Evolutionary conservation across 2,888 invertebrate species (phyloP).

Genomic region (Tenodera sinensis): DNA sequence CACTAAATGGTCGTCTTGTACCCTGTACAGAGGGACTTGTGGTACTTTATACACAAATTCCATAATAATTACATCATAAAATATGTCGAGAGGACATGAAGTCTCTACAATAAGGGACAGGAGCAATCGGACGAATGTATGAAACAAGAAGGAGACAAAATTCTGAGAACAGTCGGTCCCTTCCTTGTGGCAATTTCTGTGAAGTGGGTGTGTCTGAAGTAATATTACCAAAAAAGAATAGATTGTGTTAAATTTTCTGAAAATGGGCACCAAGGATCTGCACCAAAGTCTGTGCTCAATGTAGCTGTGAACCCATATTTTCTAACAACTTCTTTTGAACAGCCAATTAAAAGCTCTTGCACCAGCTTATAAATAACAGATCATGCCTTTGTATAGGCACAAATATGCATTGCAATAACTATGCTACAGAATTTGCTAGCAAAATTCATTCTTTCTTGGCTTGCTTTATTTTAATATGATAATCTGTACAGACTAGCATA

Average conservation of each 20-base stretch:
- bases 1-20: neutral
- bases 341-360: neutral
- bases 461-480: neutral
- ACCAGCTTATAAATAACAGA: neutral
- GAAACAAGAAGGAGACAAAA: neutral
- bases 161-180: neutral
- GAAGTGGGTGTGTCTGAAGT: neutral
- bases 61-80: neutral
- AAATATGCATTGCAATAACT: neutral
- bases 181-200: neutral
- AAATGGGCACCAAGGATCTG: neutral
- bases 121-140: neutral
- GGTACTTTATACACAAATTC: neutral
- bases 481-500: neutral
- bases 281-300: neutral
- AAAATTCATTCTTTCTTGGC: neutral
- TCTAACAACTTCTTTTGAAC: neutral
- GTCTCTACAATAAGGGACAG: neutral
- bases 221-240: neutral
- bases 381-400: neutral
- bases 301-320: neutral
- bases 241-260: neutral
- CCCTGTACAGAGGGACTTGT: conserved; percentile 1
- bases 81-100: neutral
- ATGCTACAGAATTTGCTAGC: neutral